Evolutionary conservation across 2,888 invertebrate species (phyloP).

Genomic region (Nomada goodeniana): DNA sequence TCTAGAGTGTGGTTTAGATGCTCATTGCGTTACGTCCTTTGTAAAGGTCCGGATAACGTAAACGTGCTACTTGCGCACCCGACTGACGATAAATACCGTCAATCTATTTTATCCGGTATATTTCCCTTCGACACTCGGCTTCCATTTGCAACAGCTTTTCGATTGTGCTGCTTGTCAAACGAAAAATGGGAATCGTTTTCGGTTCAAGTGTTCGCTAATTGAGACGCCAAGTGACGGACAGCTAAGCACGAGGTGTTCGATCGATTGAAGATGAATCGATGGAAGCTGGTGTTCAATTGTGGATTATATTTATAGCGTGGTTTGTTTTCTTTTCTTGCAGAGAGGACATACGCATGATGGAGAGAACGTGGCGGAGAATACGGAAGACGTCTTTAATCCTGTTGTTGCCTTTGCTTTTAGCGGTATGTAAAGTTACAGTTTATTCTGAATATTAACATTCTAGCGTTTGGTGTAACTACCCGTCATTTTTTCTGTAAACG

Average conservation of each 20-base stretch:
- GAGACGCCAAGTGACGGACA: not conserved
- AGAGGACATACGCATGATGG: constrained; percentile 78
- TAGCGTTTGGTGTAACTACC: not conserved
- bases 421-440: constrained; percentile 77
- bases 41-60: constrained; percentile 25
- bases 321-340: constrained; percentile 72
- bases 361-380: constrained; percentile 83
- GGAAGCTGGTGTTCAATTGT: not conserved
- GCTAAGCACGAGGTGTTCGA: not conserved
- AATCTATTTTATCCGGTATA: constrained; percentile 14
- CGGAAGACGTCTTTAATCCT: constrained; percentile 78
- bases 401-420: constrained; percentile 79
- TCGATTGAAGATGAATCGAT: not conserved
- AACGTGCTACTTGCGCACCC: constrained; percentile 52
- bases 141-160: not conserved
- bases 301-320: constrained; percentile 29
- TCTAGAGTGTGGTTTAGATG: constrained; percentile 48
- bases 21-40: constrained; percentile 59
- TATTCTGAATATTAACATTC: not conserved
- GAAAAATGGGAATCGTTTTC: not conserved
- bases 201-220: not conserved
- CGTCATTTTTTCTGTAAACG: not conserved
- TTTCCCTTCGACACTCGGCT: not conserved
- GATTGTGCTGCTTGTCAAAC: not conserved
- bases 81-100: constrained; percentile 34